phyloP scores from a whole-genome alignment of 2,797 vertebrate genomes.

The Tarsius wallacei region DNA sequence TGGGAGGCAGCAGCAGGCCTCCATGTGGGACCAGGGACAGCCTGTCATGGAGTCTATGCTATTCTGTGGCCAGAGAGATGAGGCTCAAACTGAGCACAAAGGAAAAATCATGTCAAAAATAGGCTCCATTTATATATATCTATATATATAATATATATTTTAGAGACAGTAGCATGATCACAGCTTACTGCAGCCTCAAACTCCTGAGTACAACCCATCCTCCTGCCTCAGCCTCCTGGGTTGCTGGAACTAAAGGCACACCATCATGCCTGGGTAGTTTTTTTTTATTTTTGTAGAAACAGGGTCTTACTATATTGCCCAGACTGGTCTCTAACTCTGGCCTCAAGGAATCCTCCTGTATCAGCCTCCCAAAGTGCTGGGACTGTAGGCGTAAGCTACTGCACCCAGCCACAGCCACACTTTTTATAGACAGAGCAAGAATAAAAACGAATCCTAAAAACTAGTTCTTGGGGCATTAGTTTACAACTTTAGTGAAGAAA shows the following conservation, averaged over 20 bases:
- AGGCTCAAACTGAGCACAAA: neutral
- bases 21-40: neutral
- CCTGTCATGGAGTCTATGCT: neutral
- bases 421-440: neutral
- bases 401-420: neutral
- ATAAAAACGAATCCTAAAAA: constrained; percentile 61
- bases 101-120: neutral
- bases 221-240: neutral
- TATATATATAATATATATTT: too few species aligned
- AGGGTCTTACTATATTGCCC: neutral
- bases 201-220: neutral
- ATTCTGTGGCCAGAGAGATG: neutral
- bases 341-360: neutral
- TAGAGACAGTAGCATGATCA: neutral
- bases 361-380: neutral
- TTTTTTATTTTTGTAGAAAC: neutral
- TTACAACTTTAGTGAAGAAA: constrained; percentile 63
- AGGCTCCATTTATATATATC: neutral
- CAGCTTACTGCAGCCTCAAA: neutral
- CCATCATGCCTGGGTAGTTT: neutral
- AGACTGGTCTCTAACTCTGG: neutral
- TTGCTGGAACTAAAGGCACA: neutral
- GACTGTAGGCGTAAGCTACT: too few species aligned
- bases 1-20: neutral
- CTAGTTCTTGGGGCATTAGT: neutral